A percentile compares a stretch with the other conserved stretches of the same genome.
phyloP scores from a whole-genome alignment of 2,888 invertebrate genomes.

The Chelonus formosanus region DNA sequence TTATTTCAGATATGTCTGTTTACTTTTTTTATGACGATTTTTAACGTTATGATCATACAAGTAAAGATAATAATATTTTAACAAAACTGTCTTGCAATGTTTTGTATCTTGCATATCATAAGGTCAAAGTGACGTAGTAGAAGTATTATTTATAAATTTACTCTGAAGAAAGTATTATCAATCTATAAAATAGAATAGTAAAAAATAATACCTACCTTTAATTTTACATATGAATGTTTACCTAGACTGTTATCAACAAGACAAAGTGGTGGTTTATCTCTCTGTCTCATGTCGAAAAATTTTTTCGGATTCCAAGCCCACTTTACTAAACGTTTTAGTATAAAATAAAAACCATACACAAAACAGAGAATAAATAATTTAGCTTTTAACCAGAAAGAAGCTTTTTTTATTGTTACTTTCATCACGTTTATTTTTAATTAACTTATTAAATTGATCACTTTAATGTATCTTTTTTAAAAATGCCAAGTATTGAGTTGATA shows the following conservation, averaged over 20 bases:
- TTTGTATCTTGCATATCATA: constrained; percentile 15
- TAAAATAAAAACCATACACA: constrained; percentile 67
- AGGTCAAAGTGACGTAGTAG: constrained; percentile 8
- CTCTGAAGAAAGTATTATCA: no score
- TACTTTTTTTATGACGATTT: constrained; percentile 5
- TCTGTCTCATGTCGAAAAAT: constrained; percentile 61
- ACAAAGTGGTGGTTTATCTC: constrained; percentile 71
- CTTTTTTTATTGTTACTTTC: constrained; percentile 62
- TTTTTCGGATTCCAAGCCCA: constrained; percentile 68
- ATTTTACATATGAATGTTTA: constrained; percentile 72
- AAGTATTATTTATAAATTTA: neutral
- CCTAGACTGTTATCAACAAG: constrained; percentile 71
- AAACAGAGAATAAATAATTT: constrained; percentile 67
- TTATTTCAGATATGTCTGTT: constrained; percentile 3
- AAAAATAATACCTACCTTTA: constrained; percentile 67
- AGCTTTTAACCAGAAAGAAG: constrained; percentile 66
- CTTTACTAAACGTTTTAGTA: constrained; percentile 65
- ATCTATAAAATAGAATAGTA: neutral
- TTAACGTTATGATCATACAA: constrained; percentile 22
- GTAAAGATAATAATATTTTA: constrained; percentile 2
- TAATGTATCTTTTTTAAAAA: no score
- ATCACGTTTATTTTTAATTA: constrained; percentile 22
- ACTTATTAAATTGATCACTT: no score
- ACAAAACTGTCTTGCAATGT: neutral
- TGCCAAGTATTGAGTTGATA: no score